These are phyloP conservation scores for Porites australiensis DNA, from an alignment of 64 coral and sea anemone genomes.

Conservation along the genomic window DNA sequence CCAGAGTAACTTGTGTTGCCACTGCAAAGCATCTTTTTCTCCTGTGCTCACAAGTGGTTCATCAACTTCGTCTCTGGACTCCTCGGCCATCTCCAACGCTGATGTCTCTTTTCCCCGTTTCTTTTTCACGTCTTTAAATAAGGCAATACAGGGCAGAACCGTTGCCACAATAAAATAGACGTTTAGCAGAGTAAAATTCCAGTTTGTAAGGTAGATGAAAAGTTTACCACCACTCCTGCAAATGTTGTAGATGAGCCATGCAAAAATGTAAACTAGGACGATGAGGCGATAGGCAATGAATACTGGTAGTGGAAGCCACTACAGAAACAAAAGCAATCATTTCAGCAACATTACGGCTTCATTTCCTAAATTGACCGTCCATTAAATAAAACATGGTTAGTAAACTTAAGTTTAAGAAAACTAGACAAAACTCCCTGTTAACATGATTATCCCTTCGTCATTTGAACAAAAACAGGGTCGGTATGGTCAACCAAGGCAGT, in stretches of 20 bases:
- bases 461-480: too few relatives aligned
- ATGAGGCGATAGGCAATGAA: conserved; percentile 63
- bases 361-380: too few relatives aligned
- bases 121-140: not conserved
- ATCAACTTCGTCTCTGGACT: not conserved
- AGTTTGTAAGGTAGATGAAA: conserved; percentile 68
- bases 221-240: conserved; percentile 9
- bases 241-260: conserved; percentile 51
- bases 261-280: conserved; percentile 42
- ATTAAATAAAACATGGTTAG: too few relatives aligned
- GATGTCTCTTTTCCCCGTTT: not conserved
- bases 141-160: not conserved
- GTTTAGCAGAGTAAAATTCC: conserved; percentile 52
- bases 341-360: too few relatives aligned
- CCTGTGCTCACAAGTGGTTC: not conserved
- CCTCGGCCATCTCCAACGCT: not conserved
- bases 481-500: too few relatives aligned
- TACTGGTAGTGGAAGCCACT: conserved; percentile 63
- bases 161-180: conserved; percentile 58
- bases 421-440: too few relatives aligned
- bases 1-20: conserved; percentile 44
- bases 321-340: not conserved
- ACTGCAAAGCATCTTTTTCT: conserved; percentile 6
- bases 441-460: too few relatives aligned
- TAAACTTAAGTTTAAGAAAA: too few relatives aligned